Percentiles rank a stretch among this genome's conserved stretches.
Evolutionary conservation across 1,140 invertebrate species (phyloP).

Genomic region (silkworm (Bombyx mori)): DNA sequence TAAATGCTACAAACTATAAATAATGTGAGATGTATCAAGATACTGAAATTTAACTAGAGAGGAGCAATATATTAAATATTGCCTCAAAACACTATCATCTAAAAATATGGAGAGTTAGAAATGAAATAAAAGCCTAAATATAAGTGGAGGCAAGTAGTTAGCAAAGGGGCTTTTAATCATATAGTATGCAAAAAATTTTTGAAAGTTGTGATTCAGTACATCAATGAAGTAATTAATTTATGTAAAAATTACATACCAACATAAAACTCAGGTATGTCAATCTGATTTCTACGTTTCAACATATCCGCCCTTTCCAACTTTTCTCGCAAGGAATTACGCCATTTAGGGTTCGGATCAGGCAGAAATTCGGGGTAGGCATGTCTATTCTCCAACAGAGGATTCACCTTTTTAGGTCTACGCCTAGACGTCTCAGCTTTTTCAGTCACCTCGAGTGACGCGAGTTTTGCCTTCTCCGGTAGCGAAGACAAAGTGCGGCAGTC

Average conservation of each 20-base stretch:
- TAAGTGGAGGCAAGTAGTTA: too few relatives aligned
- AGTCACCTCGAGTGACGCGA: background rate
- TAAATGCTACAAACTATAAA: too few relatives aligned
- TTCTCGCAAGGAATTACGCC: constrained; percentile 87
- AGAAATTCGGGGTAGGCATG: constrained; percentile 95
- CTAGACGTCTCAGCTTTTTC: constrained; percentile 16
- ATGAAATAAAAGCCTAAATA: too few relatives aligned
- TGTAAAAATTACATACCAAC: constrained; percentile 79
- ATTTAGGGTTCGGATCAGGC: constrained; percentile 85
- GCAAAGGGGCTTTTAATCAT: too few relatives aligned
- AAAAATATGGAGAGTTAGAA: too few relatives aligned
- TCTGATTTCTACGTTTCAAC: constrained; percentile 84
- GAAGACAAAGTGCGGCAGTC: constrained; percentile 41
- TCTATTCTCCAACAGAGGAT: constrained; percentile 72
- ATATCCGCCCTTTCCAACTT: constrained; percentile 94
- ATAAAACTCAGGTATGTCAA: constrained; percentile 98
- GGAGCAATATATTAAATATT: too few relatives aligned
- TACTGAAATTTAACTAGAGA: too few relatives aligned
- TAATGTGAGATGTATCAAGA: too few relatives aligned
- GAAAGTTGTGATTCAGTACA: too few relatives aligned
- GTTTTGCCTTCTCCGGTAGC: constrained; percentile 37
- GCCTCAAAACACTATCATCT: too few relatives aligned
- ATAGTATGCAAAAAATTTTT: background rate
- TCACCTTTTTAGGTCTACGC: constrained; percentile 22
- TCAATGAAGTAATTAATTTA: background rate